Evolutionary conservation across 2,113 vertebrate genomes (phyloP).

Genomic region (Geococcyx californianus): DNA sequence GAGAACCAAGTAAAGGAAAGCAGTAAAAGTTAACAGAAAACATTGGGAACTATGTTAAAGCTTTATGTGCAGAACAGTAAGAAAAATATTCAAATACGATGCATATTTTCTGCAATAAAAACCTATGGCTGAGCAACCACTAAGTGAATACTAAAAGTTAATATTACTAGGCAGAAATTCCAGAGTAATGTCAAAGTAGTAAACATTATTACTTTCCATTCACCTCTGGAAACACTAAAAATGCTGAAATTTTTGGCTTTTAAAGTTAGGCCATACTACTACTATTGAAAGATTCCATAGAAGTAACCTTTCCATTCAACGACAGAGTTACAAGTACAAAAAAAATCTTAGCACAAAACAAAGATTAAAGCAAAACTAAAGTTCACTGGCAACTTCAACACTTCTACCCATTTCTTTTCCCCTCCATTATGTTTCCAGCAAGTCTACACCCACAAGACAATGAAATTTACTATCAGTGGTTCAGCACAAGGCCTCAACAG

Average conservation of each 20-base stretch:
- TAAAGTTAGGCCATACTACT: background rate
- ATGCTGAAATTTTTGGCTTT: background rate
- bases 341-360: accelerated
- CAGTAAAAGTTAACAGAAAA: background rate
- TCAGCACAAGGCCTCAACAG: background rate
- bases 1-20: background rate
- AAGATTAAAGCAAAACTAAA: background rate
- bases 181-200: background rate
- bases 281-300: background rate
- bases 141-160: background rate
- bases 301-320: background rate
- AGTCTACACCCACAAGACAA: background rate
- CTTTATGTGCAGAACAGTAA: background rate
- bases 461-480: background rate
- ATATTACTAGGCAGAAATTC: background rate
- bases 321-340: background rate
- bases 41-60: background rate
- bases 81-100: background rate
- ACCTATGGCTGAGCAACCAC: background rate
- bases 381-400: background rate
- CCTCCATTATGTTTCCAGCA: background rate
- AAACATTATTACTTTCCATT: background rate
- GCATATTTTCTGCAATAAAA: background rate
- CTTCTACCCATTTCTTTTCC: background rate
- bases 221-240: background rate